phyloP scores from a whole-genome alignment of 2,888 invertebrate genomes.

The Amblyjoppa fuscipennis region DNA sequence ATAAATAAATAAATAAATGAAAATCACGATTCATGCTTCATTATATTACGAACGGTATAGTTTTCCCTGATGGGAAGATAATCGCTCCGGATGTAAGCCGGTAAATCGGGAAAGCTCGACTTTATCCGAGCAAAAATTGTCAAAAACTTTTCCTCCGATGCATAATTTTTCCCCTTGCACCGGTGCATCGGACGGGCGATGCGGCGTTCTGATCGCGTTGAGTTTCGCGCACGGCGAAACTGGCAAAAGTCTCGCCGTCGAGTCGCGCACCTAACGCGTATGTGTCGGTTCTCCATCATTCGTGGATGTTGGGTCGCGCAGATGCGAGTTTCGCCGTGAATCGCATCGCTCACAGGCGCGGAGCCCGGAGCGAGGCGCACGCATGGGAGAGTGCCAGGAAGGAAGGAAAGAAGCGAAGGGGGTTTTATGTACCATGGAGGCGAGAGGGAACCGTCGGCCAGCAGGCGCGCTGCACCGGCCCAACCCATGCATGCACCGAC shows the following conservation, averaged over 20 bases:
- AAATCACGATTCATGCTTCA: neutral
- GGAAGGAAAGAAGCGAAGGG: constrained; percentile 60
- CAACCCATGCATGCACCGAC: constrained; percentile 40
- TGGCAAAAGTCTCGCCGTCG: constrained; percentile 29
- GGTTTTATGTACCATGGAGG: constrained; percentile 36
- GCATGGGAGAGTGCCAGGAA: constrained; percentile 51
- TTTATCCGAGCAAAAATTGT: constrained; percentile 55
- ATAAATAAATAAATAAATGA: neutral
- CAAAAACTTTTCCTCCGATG: constrained; percentile 16
- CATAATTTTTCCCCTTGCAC: constrained; percentile 60
- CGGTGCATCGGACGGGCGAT: constrained; percentile 5
- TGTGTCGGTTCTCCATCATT: constrained; percentile 40
- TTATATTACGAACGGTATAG: neutral
- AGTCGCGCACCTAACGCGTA: constrained; percentile 5
- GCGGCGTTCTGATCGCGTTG: neutral
- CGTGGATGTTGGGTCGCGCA: constrained; percentile 64
- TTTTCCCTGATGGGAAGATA: neutral
- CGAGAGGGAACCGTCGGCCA: constrained; percentile 69
- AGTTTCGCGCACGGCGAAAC: constrained; percentile 15
- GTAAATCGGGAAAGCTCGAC: constrained; percentile 36
- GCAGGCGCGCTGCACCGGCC: constrained; percentile 67
- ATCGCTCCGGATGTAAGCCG: neutral
- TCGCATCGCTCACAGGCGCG: constrained; percentile 64
- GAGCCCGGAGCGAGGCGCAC: constrained; percentile 27
- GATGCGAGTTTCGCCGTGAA: constrained; percentile 64